A percentile compares a stretch with the other conserved stretches of the same genome.
These are phyloP conservation scores for Tetramorium bicarinatum DNA, from an alignment of 2,888 invertebrate genomes.

Conservation along the genomic window DNA sequence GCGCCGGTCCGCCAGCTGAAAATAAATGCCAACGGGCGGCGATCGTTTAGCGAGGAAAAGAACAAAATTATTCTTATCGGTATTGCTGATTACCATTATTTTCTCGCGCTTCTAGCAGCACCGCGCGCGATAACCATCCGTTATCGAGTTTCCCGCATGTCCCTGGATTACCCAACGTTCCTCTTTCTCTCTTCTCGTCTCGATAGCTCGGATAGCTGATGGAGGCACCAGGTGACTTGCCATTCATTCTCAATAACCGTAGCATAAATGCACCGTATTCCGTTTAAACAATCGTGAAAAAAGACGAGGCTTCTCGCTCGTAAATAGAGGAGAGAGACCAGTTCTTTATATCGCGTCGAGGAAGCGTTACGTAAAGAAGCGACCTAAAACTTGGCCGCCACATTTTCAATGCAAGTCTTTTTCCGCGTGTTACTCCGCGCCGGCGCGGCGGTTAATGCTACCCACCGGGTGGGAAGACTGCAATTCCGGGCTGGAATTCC, in stretches of 20 bases:
- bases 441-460: constrained; percentile 37
- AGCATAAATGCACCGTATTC: neutral
- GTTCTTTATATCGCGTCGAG: constrained; percentile 21
- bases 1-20: constrained; percentile 19
- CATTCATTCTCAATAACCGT: constrained; percentile 44
- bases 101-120: constrained; percentile 44
- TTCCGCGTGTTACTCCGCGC: constrained; percentile 28
- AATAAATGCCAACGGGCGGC: constrained; percentile 36
- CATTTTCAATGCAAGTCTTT: constrained; percentile 22
- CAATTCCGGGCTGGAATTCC: constrained; percentile 41
- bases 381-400: neutral
- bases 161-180: constrained; percentile 71
- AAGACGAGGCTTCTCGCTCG: neutral
- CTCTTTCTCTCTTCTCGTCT: constrained; percentile 35
- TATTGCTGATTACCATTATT: constrained; percentile 41
- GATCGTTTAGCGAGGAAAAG: constrained; percentile 40
- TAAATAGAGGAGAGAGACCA: neutral
- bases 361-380: constrained; percentile 32
- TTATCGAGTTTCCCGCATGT: constrained; percentile 72
- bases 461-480: constrained; percentile 21
- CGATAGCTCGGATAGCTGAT: constrained; percentile 68
- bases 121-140: constrained; percentile 57
- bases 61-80: constrained; percentile 47
- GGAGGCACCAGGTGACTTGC: constrained; percentile 57
- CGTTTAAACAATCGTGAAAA: neutral